phyloP scores from a whole-genome alignment of 2,888 invertebrate species.

The Hypena proboscidalis region DNA sequence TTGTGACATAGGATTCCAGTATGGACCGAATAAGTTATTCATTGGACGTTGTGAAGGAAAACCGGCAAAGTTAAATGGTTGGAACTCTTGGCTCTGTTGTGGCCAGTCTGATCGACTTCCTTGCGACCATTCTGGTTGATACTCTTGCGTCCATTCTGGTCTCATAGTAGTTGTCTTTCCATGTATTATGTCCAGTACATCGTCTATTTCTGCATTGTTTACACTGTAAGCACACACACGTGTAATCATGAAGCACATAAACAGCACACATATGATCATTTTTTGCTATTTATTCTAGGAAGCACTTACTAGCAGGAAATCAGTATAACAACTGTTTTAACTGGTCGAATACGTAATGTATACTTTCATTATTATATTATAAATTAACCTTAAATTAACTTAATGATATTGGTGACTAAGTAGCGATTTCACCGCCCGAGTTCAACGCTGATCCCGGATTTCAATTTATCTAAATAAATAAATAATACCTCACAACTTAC shows the following conservation, averaged over 20 bases:
- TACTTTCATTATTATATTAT: too few species aligned
- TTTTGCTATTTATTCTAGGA: constrained; percentile 2
- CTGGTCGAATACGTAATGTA: too few species aligned
- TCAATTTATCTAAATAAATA: too few species aligned
- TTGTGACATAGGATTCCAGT: neutral
- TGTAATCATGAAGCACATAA: constrained; percentile 6
- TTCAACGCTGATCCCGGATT: too few species aligned
- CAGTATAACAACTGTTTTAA: constrained; percentile 16
- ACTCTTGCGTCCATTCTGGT: neutral
- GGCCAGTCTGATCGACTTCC: neutral
- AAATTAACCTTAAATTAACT: too few species aligned
- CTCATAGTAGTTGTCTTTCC: constrained; percentile 2
- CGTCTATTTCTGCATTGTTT: constrained; percentile 19
- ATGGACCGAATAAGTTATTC: neutral
- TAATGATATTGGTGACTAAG: too few species aligned
- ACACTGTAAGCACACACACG: constrained; percentile 8
- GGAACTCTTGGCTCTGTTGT: too few species aligned
- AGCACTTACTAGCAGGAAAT: constrained; percentile 7
- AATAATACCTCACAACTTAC: too few species aligned
- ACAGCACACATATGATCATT: constrained; percentile 7
- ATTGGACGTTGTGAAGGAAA: neutral
- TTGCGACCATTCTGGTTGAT: neutral
- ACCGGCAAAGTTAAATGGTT: neutral
- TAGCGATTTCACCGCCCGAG: too few species aligned
- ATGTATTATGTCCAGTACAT: constrained; percentile 25